Percentiles rank a stretch among this genome's conserved stretches.
These are phyloP conservation scores for Pelosia muscerda DNA, from an alignment of 2,888 invertebrate genomes.

Conservation along the genomic window DNA sequence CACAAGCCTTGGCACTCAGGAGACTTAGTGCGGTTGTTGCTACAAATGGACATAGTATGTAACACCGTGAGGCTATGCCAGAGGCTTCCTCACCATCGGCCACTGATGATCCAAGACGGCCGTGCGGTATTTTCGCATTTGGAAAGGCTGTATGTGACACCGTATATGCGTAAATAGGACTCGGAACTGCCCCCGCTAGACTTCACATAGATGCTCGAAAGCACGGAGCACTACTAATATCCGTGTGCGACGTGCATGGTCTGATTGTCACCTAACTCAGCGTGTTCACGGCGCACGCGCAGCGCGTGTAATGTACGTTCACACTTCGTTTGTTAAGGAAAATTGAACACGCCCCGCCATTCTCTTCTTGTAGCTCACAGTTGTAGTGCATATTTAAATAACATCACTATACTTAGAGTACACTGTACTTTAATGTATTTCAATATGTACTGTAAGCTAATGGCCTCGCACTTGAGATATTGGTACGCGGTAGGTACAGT, in stretches of 20 bases:
- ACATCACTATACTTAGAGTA: neutral
- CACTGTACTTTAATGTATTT: neutral
- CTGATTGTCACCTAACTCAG: slow-evolving; percentile 24
- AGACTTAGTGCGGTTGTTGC: no score
- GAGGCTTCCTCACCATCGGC: no score
- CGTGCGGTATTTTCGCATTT: no score
- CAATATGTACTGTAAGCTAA: neutral
- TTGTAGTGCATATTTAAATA: neutral
- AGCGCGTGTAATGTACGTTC: slow-evolving; percentile 15
- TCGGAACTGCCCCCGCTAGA: neutral
- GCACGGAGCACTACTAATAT: neutral
- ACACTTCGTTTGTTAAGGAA: slow-evolving; percentile 21
- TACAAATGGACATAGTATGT: no score
- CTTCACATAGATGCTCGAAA: neutral
- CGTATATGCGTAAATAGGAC: no score
- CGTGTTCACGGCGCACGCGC: slow-evolving; percentile 9
- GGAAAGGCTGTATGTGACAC: no score
- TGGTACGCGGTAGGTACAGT: no score
- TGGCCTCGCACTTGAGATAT: neutral
- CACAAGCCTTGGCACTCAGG: no score
- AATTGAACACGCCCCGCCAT: slow-evolving; percentile 3
- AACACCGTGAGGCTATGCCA: no score
- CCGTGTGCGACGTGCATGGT: slow-evolving; percentile 17
- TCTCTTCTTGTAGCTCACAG: neutral
- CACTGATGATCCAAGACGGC: no score